These are phyloP conservation scores for Ormyrus pomaceus DNA, from an alignment of 2,888 invertebrate genomes.

Conservation along the genomic window DNA sequence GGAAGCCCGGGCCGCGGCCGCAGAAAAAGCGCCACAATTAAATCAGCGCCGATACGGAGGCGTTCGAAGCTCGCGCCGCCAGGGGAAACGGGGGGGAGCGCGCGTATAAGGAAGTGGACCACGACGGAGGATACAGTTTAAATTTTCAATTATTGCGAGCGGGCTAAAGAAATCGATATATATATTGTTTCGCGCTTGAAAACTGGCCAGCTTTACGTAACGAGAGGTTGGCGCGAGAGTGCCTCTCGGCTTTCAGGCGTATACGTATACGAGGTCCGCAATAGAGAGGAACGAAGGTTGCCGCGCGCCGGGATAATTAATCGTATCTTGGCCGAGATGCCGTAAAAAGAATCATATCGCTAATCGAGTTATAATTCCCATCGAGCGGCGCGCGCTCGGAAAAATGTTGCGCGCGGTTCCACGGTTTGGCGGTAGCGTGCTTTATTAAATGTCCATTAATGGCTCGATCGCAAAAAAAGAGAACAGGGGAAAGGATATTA, in stretches of 20 bases:
- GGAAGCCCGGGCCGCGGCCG: constrained; percentile 9
- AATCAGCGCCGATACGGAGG: not conserved
- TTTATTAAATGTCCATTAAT: constrained; percentile 43
- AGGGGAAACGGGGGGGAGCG: no score
- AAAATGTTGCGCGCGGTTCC: not conserved
- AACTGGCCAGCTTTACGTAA: no score
- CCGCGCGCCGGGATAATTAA: constrained; percentile 41
- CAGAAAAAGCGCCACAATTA: constrained; percentile 31
- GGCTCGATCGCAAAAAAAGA: constrained; percentile 1
- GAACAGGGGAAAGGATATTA: constrained; percentile 8
- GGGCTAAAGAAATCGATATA: no score
- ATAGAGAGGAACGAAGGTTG: no score
- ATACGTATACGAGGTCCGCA: no score
- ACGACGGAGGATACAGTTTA: no score
- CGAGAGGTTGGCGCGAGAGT: no score
- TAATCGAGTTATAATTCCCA: constrained; percentile 50
- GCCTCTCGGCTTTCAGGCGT: no score
- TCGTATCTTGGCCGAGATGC: constrained; percentile 21
- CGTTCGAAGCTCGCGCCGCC: no score
- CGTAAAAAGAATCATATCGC: constrained; percentile 13
- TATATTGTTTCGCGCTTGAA: no score
- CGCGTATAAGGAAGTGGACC: no score
- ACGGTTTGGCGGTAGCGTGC: constrained; percentile 18
- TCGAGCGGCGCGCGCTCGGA: constrained; percentile 2
- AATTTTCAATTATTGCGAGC: no score